These are phyloP conservation scores for Tipula helvola DNA, from an alignment of 2,888 invertebrate species.

Conservation along the genomic window DNA sequence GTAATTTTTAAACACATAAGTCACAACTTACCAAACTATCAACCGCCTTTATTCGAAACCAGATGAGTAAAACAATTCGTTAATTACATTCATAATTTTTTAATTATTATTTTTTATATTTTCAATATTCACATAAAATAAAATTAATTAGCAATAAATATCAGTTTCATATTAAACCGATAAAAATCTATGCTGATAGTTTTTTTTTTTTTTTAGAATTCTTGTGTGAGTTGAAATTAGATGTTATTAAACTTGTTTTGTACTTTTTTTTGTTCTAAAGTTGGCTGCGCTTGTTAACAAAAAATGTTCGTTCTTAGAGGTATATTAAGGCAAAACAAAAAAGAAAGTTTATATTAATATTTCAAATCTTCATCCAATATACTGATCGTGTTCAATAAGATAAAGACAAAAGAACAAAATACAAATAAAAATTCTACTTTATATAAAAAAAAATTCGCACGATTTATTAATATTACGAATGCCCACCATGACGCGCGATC, in stretches of 20 bases:
- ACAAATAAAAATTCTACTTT: neutral
- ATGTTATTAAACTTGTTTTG: neutral
- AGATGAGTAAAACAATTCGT: too few relatives aligned
- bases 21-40: too few relatives aligned
- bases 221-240: neutral
- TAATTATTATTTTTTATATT: neutral
- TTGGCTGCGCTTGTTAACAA: neutral
- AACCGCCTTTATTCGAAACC: too few relatives aligned
- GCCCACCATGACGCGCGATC: slow-evolving; percentile 4
- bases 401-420: neutral
- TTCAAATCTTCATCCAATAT: neutral
- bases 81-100: neutral
- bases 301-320: neutral
- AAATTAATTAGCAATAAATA: neutral
- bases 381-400: neutral
- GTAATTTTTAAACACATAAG: too few relatives aligned
- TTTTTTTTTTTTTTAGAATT: neutral
- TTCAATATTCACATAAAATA: neutral
- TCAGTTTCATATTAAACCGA: neutral
- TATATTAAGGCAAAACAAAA: neutral
- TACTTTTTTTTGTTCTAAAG: neutral
- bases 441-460: neutral
- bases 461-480: neutral
- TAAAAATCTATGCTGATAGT: neutral
- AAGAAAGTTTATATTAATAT: neutral